Conservation (phyloP, 2,888 invertebrate genomes). For the Epinotia nisella region DNA sequence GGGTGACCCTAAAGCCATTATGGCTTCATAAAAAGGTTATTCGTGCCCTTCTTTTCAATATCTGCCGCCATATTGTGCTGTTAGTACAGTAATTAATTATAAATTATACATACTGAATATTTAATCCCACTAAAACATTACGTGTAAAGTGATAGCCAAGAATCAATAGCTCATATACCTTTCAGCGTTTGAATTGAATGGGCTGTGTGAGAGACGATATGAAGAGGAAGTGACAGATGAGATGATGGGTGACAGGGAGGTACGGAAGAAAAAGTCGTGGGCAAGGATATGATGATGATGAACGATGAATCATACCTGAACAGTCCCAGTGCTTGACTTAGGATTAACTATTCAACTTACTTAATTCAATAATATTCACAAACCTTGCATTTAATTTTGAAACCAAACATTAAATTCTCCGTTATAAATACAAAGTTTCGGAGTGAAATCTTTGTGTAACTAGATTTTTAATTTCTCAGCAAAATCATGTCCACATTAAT, state of each 20-base stretch:
- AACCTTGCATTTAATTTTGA: not conserved
- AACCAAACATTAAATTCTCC: not conserved
- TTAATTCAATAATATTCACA: not conserved
- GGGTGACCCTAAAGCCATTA: conserved; percentile 74
- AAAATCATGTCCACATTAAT: conserved; percentile 40
- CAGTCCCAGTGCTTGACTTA: no score
- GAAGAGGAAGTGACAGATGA: no score
- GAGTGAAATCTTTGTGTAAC: not conserved
- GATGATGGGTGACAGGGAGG: no score
- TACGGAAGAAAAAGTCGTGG: no score
- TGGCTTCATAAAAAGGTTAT: conserved; percentile 72
- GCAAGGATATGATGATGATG: no score
- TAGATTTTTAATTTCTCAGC: conserved; percentile 18
- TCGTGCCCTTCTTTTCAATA: conserved; percentile 59
- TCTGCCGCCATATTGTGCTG: conserved; percentile 51
- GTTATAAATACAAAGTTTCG: not conserved
- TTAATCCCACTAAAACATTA: no score
- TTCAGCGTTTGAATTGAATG: no score
- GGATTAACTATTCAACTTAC: not conserved
- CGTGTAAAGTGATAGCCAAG: no score
- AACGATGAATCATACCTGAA: no score
- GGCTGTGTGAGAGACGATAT: no score
- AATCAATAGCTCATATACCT: no score
- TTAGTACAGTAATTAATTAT: conserved; percentile 61
- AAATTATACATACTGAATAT: conserved; percentile 47